These are phyloP conservation scores for Sebastes itinus DNA, from an alignment of 2,797 vertebrate genomes.

Conservation along the genomic window DNA sequence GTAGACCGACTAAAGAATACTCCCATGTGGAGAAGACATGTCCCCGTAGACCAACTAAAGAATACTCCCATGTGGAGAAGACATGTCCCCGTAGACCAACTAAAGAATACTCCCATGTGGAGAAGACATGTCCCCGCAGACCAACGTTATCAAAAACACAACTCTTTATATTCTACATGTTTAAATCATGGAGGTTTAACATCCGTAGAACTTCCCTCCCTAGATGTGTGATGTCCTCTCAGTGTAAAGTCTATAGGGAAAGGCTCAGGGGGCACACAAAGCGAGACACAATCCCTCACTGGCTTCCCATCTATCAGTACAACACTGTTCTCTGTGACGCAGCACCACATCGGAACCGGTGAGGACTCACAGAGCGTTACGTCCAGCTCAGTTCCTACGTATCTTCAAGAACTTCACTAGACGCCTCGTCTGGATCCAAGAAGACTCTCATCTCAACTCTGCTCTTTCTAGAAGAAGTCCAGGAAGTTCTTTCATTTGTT, in stretches of 20 bases:
- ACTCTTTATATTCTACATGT: too few species aligned
- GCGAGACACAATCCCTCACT: background rate
- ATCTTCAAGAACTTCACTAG: background rate
- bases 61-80: too few species aligned
- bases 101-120: too few species aligned
- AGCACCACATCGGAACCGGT: too few species aligned
- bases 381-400: too few species aligned
- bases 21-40: too few species aligned
- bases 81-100: too few species aligned
- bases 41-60: too few species aligned
- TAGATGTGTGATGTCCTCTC: background rate
- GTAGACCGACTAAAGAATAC: too few species aligned
- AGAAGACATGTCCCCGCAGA: too few species aligned
- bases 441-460: background rate
- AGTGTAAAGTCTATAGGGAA: background rate
- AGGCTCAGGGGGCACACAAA: too few species aligned
- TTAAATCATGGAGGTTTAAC: background rate
- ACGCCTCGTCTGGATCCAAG: background rate
- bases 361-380: too few species aligned
- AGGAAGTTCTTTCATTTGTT: constrained; percentile 34
- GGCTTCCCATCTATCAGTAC: background rate
- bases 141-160: background rate
- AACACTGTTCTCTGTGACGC: background rate
- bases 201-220: background rate
- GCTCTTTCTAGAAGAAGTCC: constrained; percentile 10